These are phyloP conservation scores for Vanessa cardui DNA, from an alignment of 2,888 invertebrate species.

Conservation along the genomic window DNA sequence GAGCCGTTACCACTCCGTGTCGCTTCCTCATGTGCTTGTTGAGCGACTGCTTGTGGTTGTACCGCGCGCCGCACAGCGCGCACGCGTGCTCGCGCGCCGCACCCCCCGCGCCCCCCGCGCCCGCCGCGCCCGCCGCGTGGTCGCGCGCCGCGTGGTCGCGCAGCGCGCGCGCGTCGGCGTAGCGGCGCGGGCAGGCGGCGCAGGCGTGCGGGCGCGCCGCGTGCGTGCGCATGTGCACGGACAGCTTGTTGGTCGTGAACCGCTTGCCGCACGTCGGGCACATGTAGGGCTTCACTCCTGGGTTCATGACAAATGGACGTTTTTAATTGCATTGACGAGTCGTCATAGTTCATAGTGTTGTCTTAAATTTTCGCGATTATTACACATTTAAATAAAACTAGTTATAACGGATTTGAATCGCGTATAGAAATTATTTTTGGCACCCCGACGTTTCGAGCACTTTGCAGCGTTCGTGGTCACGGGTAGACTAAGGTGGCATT, in stretches of 20 bases:
- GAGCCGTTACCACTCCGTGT: constrained; percentile 46
- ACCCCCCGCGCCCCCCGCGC: no score
- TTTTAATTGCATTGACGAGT: no score
- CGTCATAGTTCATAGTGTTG: no score
- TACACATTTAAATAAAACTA: no score
- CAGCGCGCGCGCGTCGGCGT: constrained; percentile 43
- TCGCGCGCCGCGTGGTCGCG: constrained; percentile 39
- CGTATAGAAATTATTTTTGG: no score
- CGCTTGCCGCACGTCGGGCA: constrained; percentile 65
- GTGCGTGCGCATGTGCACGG: constrained; percentile 59
- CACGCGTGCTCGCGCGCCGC: constrained; percentile 48
- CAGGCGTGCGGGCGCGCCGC: constrained; percentile 45
- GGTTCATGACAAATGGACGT: no score
- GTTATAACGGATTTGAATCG: no score
- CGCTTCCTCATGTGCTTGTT: constrained; percentile 59
- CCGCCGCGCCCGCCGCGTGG: constrained; percentile 36
- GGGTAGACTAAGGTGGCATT: no score
- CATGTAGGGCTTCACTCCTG: constrained; percentile 67
- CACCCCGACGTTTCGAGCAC: no score
- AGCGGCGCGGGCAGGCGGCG: constrained; percentile 41
- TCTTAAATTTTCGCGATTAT: no score
- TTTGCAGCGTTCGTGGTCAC: no score
- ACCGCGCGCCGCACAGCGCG: constrained; percentile 50
- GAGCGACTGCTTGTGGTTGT: constrained; percentile 63
- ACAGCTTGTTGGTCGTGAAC: constrained; percentile 68